Evolutionary conservation across 2,797 vertebrate genomes (phyloP).

Genomic region (Pelobates cultripes): DNA sequence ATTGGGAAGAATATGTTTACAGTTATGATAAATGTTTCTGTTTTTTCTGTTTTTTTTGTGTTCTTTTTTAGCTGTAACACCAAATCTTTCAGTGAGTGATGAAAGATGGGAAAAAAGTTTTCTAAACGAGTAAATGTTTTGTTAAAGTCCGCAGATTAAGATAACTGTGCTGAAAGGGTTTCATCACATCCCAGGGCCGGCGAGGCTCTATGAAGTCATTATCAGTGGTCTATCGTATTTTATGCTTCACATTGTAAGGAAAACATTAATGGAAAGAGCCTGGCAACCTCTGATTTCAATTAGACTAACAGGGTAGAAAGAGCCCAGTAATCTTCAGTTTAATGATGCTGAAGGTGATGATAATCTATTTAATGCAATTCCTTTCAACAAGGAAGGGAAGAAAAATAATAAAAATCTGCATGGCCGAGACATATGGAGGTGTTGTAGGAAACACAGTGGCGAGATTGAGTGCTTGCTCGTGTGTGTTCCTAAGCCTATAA

Average conservation of each 20-base stretch:
- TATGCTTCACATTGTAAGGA: constrained; percentile 49
- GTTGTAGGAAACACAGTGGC: constrained; percentile 14
- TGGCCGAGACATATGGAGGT: constrained; percentile 40
- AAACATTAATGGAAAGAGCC: constrained; percentile 54
- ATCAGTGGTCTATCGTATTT: constrained; percentile 43
- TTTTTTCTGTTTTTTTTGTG: too few relatives aligned
- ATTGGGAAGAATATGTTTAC: too few relatives aligned
- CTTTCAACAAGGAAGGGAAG: constrained; percentile 30
- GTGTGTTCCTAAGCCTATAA: constrained; percentile 45
- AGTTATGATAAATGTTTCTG: too few relatives aligned
- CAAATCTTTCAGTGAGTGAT: too few relatives aligned
- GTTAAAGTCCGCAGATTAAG: constrained; percentile 24
- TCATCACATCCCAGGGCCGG: constrained; percentile 29
- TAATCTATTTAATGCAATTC: constrained; percentile 55
- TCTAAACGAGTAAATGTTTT: too few relatives aligned
- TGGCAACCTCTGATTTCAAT: constrained; percentile 57
- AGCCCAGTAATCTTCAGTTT: constrained; percentile 54
- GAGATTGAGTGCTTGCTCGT: constrained; percentile 36
- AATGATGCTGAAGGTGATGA: constrained; percentile 55
- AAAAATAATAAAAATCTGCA: constrained; percentile 37
- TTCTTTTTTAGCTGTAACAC: too few relatives aligned
- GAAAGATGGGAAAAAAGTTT: too few relatives aligned
- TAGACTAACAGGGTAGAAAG: constrained; percentile 56
- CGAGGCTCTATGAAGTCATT: constrained; percentile 38
- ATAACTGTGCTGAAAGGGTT: constrained; percentile 15